Conservation (phyloP, 2,113 vertebrate genomes). For the Daubentonia madagascariensis region DNA sequence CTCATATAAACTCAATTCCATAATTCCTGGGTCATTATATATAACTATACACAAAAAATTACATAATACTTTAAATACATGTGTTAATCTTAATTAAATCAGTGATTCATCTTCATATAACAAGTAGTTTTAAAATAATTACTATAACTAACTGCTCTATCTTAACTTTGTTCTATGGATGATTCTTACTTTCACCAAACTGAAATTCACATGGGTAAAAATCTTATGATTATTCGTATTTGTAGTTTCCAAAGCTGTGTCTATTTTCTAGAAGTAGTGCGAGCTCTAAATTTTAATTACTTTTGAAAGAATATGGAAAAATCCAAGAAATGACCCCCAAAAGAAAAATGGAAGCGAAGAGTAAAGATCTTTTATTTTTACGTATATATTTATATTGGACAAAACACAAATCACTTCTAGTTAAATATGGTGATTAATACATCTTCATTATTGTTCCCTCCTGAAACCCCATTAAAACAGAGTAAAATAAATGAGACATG, state of each 20-base stretch:
- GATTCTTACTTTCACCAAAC: conserved; percentile 10
- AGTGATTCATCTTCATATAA: conserved; percentile 37
- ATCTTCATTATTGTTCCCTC: neutral
- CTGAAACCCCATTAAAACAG: neutral
- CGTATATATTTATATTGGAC: neutral
- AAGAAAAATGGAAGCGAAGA: conserved; percentile 6
- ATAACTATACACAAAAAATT: conserved; percentile 34
- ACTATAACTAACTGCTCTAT: neutral
- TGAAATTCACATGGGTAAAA: conserved; percentile 12
- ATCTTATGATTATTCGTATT: neutral
- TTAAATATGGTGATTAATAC: neutral
- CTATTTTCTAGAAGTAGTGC: neutral
- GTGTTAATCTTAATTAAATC: conserved; percentile 51
- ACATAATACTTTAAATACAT: conserved; percentile 36
- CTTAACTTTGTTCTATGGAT: neutral
- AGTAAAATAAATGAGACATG: neutral
- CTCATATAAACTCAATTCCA: conserved; percentile 28
- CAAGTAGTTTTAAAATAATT: neutral
- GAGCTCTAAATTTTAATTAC: neutral
- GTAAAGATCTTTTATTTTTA: conserved; percentile 1
- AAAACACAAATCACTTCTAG: neutral
- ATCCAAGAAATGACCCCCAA: neutral
- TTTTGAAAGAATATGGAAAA: neutral
- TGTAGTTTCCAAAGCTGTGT: neutral
- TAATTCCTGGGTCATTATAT: conserved; percentile 21